Evolutionary conservation across 2,113 vertebrate genomes (phyloP).

Genomic region (Ellobius talpinus): DNA sequence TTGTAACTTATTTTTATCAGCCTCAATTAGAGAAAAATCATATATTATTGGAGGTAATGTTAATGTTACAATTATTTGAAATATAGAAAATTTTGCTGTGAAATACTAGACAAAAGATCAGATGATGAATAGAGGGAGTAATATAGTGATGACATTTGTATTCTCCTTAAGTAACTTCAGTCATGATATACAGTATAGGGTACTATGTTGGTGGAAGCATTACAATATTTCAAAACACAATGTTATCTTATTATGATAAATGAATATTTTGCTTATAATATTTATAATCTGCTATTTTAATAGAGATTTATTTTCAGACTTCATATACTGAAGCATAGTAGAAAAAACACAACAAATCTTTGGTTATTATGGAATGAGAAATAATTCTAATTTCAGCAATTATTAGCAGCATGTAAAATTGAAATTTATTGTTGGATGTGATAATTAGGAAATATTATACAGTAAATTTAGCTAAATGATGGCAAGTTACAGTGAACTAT

Average conservation of each 20-base stretch:
- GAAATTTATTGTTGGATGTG: not conserved
- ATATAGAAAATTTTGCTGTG: not conserved
- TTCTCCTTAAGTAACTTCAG: slow-evolving; percentile 9
- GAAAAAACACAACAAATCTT: slow-evolving; percentile 18
- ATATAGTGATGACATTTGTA: not conserved
- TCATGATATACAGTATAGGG: not conserved
- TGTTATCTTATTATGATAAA: not conserved
- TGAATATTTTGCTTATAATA: not conserved
- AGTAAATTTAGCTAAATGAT: slow-evolving; percentile 17
- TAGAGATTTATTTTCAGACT: not conserved
- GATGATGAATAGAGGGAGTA: not conserved
- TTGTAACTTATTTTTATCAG: slow-evolving; percentile 25
- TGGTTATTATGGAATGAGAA: not conserved
- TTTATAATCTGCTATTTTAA: slow-evolving; percentile 13
- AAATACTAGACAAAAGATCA: not conserved
- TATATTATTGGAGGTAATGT: not conserved
- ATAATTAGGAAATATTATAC: slow-evolving; percentile 34
- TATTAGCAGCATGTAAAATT: slow-evolving; percentile 12
- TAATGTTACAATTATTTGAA: not conserved
- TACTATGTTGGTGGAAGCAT: not conserved
- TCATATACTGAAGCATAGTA: not conserved
- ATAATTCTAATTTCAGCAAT: not conserved
- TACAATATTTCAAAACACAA: not conserved
- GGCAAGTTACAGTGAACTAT: slow-evolving; percentile 12
- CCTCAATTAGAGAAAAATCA: not conserved